Evolutionary conservation across 2,113 vertebrate genomes (phyloP).

Genomic region (Vidua chalybeata): DNA sequence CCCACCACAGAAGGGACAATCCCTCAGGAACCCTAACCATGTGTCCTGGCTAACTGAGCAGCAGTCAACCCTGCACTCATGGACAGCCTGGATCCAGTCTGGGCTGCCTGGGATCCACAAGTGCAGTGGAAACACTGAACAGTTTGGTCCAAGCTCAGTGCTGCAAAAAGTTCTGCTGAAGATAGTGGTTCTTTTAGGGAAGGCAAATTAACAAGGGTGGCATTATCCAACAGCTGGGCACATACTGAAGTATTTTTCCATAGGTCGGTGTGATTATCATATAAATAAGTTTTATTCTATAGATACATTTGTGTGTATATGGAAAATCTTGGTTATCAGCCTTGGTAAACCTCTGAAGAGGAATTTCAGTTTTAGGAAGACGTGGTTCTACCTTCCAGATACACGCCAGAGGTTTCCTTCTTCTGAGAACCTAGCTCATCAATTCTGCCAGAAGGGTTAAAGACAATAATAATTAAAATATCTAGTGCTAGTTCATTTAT

Average conservation of each 20-base stretch:
- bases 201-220: background rate
- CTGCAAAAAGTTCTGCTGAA: background rate
- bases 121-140: background rate
- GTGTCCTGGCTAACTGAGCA: background rate
- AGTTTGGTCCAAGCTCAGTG: background rate
- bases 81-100: background rate
- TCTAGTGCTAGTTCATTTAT: background rate
- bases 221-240: background rate
- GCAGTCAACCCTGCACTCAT: background rate
- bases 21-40: too few species aligned
- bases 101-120: background rate
- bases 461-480: background rate
- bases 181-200: too few species aligned
- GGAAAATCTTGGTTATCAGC: background rate
- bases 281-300: background rate
- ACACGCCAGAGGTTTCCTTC: background rate
- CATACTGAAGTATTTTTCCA: background rate
- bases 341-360: background rate
- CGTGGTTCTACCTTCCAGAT: background rate
- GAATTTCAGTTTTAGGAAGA: background rate
- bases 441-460: background rate
- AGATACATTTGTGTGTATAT: rapidly evolving
- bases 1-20: background rate
- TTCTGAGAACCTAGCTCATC: background rate
- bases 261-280: background rate